These are phyloP conservation scores for Fukomys damarensis DNA, from an alignment of 2,113 vertebrate genomes.

Conservation along the genomic window DNA sequence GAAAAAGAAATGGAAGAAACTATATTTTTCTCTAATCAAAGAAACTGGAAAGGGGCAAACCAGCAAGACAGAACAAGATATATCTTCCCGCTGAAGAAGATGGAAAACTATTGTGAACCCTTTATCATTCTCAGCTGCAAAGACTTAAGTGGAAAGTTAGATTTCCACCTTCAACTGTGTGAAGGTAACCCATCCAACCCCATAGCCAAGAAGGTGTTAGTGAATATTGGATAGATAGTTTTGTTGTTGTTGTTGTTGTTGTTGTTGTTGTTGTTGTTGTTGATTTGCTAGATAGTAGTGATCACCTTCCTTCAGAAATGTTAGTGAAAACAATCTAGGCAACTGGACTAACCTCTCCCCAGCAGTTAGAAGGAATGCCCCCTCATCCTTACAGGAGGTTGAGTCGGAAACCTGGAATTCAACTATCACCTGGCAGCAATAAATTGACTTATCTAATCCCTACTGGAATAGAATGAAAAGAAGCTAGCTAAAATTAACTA, in stretches of 20 bases:
- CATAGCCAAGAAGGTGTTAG: neutral
- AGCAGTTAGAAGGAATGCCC: neutral
- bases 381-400: neutral
- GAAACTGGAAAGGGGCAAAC: neutral
- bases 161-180: neutral
- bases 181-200: neutral
- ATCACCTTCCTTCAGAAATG: neutral
- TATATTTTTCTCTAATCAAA: neutral
- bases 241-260: neutral
- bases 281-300: neutral
- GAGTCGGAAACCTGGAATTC: neutral
- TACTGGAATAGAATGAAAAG: neutral
- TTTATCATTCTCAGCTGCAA: neutral
- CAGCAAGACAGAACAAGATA: neutral
- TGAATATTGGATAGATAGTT: neutral
- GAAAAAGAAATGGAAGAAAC: neutral
- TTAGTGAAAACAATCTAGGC: neutral
- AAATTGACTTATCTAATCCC: neutral
- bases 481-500: neutral
- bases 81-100: neutral
- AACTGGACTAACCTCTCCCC: fast-evolving
- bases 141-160: neutral
- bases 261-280: neutral
- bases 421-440: neutral
- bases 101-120: neutral